A percentile compares a stretch with the other conserved stretches of the same genome.
These are phyloP conservation scores for Vultur gryphus DNA, from an alignment of 2,797 vertebrate species.

Conservation along the genomic window DNA sequence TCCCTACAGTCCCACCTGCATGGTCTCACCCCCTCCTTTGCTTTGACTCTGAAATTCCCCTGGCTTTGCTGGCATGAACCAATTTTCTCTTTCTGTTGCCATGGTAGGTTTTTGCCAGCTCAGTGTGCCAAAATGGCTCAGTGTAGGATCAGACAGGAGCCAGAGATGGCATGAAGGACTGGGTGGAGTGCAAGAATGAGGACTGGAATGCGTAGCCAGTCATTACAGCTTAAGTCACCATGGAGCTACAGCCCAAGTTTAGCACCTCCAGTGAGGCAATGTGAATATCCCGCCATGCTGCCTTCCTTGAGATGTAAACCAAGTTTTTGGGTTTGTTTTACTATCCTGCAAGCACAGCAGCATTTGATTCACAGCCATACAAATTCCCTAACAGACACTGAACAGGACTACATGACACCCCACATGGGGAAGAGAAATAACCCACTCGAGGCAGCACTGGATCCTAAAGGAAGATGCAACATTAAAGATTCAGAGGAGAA, in stretches of 20 bases:
- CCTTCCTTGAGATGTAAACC: neutral
- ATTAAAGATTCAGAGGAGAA: neutral
- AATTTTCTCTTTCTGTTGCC: neutral
- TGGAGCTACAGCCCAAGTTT: neutral
- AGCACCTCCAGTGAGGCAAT: neutral
- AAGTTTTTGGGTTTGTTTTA: neutral
- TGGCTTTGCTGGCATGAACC: neutral
- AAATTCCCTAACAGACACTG: neutral
- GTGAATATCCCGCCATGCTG: neutral
- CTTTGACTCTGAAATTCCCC: neutral
- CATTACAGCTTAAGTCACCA: neutral
- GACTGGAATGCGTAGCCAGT: neutral
- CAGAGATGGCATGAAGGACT: fast-evolving
- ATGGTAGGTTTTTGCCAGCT: neutral
- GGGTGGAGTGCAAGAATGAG: fast-evolving
- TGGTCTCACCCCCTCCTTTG: neutral
- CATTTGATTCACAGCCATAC: neutral
- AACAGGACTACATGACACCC: neutral
- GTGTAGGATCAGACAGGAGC: neutral
- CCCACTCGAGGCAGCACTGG: neutral
- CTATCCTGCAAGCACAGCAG: neutral
- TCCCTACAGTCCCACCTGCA: neutral
- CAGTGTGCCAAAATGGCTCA: neutral
- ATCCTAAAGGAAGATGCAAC: neutral
- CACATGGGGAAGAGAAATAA: neutral